Evolutionary conservation across 2,797 vertebrate species (phyloP).

Genomic region (Xenops minutus): DNA sequence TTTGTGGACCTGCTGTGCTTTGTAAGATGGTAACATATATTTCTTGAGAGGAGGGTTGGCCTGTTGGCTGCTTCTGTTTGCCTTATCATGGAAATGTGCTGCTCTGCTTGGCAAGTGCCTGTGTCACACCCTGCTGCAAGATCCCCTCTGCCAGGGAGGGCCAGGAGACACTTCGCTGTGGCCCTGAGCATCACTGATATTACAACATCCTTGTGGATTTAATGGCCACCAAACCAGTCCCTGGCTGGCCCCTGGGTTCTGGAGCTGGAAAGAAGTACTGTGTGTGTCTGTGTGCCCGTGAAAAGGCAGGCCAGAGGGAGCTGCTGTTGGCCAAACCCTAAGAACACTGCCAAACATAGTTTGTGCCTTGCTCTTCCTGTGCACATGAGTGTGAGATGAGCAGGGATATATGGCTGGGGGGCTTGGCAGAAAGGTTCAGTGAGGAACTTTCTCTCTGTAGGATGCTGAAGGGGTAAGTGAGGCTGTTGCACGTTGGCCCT

Average conservation of each 20-base stretch:
- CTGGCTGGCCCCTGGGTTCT: background rate
- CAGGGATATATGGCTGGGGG: background rate
- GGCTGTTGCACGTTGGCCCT: background rate
- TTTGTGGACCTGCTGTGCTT: background rate
- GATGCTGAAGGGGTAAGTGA: background rate
- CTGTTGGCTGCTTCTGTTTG: background rate
- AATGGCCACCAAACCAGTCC: background rate
- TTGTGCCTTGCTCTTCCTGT: background rate
- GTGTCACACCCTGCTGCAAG: background rate
- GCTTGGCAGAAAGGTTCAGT: background rate
- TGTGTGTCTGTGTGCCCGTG: background rate
- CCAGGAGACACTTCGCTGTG: background rate
- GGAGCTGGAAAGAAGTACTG: background rate
- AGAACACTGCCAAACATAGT: background rate
- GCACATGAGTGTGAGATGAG: fast-evolving
- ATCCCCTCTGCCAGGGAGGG: background rate
- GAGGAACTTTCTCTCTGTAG: background rate
- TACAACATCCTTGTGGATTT: background rate
- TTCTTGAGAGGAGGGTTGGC: background rate
- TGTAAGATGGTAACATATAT: background rate
- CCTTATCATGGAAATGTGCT: background rate
- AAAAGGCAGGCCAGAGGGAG: background rate
- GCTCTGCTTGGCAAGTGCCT: background rate
- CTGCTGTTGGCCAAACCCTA: background rate
- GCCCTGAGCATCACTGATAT: background rate